These are phyloP conservation scores for Tribolium madens DNA, from an alignment of 1,140 invertebrate species.

Conservation along the genomic window DNA sequence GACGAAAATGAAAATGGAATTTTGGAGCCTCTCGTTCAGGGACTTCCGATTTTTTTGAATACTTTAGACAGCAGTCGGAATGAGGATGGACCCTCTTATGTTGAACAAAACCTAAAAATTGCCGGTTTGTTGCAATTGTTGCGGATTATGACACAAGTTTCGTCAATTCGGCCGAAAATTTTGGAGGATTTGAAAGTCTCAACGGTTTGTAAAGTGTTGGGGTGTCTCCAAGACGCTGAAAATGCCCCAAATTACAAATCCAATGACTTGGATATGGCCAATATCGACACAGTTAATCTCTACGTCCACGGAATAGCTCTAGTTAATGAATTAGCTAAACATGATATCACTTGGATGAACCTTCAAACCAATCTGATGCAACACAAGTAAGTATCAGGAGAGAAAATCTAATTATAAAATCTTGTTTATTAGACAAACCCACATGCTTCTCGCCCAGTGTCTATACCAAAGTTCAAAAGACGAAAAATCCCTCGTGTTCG, in stretches of 20 bases:
- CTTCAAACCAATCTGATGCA: slow-evolving; percentile 66
- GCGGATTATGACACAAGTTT: slow-evolving; percentile 66
- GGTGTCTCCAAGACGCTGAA: slow-evolving; percentile 47
- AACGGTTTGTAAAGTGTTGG: slow-evolving; percentile 55
- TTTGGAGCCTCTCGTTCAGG: slow-evolving; percentile 51
- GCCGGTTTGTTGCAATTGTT: slow-evolving; percentile 68
- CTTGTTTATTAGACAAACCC: slow-evolving; percentile 63
- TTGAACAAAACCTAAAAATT: slow-evolving; percentile 56
- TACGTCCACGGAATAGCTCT: slow-evolving; percentile 67
- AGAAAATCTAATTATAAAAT: too few species aligned
- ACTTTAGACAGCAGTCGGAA: slow-evolving; percentile 50
- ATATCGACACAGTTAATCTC: slow-evolving; percentile 54
- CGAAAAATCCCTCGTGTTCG: slow-evolving; percentile 68
- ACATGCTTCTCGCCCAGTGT: slow-evolving; percentile 68
- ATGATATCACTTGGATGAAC: slow-evolving; percentile 66
- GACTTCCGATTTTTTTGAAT: slow-evolving; percentile 57
- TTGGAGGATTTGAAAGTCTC: slow-evolving; percentile 47
- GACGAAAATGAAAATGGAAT: slow-evolving; percentile 51
- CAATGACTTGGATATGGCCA: slow-evolving; percentile 47
- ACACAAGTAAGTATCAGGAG: slow-evolving; percentile 61
- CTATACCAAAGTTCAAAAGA: slow-evolving; percentile 67
- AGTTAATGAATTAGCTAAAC: slow-evolving; percentile 65
- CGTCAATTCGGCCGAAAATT: slow-evolving; percentile 30
- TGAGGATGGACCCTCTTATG: slow-evolving; percentile 47
- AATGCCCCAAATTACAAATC: slow-evolving; percentile 45